Evolutionary conservation across 2,888 invertebrate species (phyloP).

Genomic region (Epiblema foenella): DNA sequence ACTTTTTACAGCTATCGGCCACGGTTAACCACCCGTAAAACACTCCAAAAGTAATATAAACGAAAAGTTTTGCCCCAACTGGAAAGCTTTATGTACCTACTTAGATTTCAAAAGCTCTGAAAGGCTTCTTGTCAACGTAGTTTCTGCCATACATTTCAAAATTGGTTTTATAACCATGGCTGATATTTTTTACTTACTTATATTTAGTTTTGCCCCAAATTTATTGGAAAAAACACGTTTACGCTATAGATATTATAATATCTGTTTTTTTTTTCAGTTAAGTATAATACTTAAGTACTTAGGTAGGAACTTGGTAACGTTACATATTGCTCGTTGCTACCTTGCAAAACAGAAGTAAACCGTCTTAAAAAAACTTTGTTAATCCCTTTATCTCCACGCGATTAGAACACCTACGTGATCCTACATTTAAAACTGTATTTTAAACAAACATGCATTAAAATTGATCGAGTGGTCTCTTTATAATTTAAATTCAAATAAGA

Average conservation of each 20-base stretch:
- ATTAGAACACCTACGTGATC: slow-evolving; percentile 25
- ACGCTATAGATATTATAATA: too few relatives aligned
- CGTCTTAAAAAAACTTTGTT: not conserved
- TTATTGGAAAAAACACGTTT: too few relatives aligned
- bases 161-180: not conserved
- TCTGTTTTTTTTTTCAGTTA: too few relatives aligned
- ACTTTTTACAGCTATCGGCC: not conserved
- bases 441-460: slow-evolving; percentile 29
- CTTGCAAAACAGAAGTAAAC: not conserved
- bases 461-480: slow-evolving; percentile 40
- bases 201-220: not conserved
- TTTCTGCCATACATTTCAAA: slow-evolving; percentile 9
- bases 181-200: not conserved
- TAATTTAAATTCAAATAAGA: slow-evolving; percentile 42
- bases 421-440: slow-evolving; percentile 15
- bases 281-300: too few relatives aligned
- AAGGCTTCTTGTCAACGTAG: slow-evolving; percentile 19
- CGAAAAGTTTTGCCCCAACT: slow-evolving; percentile 19
- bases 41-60: slow-evolving; percentile 24
- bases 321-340: too few relatives aligned
- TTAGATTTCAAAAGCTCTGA: slow-evolving; percentile 25
- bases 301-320: too few relatives aligned
- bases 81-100: slow-evolving; percentile 29
- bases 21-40: not conserved
- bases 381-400: not conserved